Evolutionary conservation across 2,888 invertebrate species (phyloP), one percentile per base, ranked within the genome.

Genomic region (Habrosyne pyritoides): DNA sequence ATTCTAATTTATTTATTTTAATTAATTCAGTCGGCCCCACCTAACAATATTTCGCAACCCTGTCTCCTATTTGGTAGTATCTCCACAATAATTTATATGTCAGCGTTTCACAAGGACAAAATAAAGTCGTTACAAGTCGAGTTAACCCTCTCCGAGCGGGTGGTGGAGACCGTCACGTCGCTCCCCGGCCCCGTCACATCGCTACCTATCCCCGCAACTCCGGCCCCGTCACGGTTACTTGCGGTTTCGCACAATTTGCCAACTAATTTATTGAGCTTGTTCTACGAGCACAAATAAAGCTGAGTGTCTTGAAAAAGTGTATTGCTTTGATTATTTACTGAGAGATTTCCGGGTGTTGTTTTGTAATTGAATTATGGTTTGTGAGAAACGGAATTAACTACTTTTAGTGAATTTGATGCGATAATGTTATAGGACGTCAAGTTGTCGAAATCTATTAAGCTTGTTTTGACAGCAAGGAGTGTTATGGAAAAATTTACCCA

Each of bases 181-280:
- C 28, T 33, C 4, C 33, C n/a, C 28, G 33, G 33, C 33, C 33
- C 4, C 12, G 33, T 33, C n/a, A n/a, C 33, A 8, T 42, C 42
- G 42, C 42, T 18, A 18, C 42, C 42, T 18, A n/a, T 8, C 42
- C 18, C 14, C 42, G 0, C 42, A 18, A n/a, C 42, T 42, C 18
- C 5, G n/a, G 14, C 36, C 26, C 10, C 8, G 69, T 75, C 75
- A 78, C 59, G 64, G 57, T 73, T 71, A 75, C 77, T 75, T 70
- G 78, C 71, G 66, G 68, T 66, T 68, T 61, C 67, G 56, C 65
- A 62, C 67, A 60, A 61, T 61, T 64, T 69, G 53, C 63, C 66
- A 53, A 61, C 69, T 71, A 74, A 77, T 75, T 77, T 70, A 63
- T 67, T 60, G 14, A 28, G 28, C 18, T 28, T 18, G 10, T 28